phyloP scores from a whole-genome alignment of 2,797 vertebrate species.

The Chelonia mydas region DNA sequence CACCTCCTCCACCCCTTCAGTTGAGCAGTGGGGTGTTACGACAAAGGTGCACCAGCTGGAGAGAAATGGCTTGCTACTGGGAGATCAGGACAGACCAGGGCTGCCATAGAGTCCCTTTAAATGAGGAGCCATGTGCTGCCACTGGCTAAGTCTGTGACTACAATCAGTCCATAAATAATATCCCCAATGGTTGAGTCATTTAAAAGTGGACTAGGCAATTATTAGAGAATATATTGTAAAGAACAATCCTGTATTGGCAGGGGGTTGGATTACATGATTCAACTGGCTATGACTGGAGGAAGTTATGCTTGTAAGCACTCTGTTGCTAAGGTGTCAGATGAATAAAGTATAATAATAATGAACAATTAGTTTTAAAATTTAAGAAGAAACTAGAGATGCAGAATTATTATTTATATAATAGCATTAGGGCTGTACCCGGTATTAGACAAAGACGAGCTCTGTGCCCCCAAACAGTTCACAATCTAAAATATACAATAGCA shows the following conservation, averaged over 20 bases:
- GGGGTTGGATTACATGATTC: neutral
- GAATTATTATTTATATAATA: neutral
- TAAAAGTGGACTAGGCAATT: neutral
- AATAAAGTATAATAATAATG: neutral
- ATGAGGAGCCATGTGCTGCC: neutral
- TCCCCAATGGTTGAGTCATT: neutral
- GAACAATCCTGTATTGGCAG: neutral
- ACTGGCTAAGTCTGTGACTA: neutral
- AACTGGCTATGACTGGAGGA: neutral
- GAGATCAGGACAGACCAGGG: neutral
- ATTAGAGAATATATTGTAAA: neutral
- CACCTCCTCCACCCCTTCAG: neutral
- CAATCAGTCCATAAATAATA: neutral
- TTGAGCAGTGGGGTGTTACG: neutral
- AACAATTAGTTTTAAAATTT: neutral
- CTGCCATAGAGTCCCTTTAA: neutral
- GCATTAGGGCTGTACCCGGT: neutral
- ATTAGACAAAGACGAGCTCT: neutral
- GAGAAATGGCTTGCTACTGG: neutral
- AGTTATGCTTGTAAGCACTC: neutral
- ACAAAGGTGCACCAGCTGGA: neutral
- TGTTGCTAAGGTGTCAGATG: neutral
- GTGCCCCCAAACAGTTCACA: neutral
- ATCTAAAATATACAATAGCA: neutral
- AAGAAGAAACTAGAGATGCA: neutral